These are phyloP conservation scores for Chloropsis hardwickii DNA, from an alignment of 2,113 vertebrate genomes.

Conservation along the genomic window DNA sequence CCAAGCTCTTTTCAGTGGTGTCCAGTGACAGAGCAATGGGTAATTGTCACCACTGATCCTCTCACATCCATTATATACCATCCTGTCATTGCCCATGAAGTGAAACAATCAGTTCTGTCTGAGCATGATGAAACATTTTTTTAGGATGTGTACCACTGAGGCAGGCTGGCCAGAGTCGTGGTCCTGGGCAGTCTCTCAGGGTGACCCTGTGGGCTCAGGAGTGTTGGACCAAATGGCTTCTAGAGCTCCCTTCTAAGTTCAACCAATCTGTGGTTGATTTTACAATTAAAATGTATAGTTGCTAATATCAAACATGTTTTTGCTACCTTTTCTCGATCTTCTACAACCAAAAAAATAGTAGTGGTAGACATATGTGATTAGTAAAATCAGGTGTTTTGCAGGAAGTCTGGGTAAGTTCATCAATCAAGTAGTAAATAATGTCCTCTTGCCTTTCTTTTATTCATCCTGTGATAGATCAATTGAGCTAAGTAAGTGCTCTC, in stretches of 20 bases:
- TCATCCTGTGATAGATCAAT: neutral
- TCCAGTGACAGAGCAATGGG: neutral
- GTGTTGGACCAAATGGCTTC: neutral
- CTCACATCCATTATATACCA: accelerated
- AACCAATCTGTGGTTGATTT: neutral
- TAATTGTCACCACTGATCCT: neutral
- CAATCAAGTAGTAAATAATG: neutral
- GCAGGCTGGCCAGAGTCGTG: neutral
- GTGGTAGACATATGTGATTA: neutral
- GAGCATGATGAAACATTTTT: neutral
- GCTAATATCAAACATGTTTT: neutral
- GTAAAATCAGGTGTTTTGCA: neutral
- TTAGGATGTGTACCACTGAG: too few species aligned
- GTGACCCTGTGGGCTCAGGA: neutral
- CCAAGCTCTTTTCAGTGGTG: neutral
- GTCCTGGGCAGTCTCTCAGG: accelerated
- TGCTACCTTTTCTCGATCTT: neutral
- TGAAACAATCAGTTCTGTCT: neutral
- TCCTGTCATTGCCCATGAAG: neutral
- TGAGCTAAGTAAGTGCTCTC: neutral
- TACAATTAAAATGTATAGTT: neutral
- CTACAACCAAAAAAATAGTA: neutral
- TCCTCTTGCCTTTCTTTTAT: neutral
- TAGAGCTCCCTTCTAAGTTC: neutral
- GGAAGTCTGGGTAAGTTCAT: neutral